Evolutionary conservation across 2,113 vertebrate species (phyloP).

Genomic region (Speoplatyrhinus poulsoni): DNA sequence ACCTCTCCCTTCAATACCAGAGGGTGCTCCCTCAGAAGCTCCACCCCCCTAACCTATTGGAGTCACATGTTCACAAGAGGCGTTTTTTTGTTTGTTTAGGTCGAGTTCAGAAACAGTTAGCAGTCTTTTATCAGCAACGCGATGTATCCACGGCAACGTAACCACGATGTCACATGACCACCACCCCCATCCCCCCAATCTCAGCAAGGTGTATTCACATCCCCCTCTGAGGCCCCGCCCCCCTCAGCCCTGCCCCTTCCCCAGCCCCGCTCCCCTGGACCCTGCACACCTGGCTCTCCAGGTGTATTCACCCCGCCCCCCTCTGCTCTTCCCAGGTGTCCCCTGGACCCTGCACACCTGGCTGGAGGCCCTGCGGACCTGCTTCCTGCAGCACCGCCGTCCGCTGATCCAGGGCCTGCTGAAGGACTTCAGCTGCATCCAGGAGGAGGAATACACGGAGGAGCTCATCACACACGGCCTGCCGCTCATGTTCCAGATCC

Average conservation of each 20-base stretch:
- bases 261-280: not conserved
- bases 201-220: not conserved
- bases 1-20: too few relatives aligned
- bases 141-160: too few relatives aligned
- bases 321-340: slow-evolving; percentile 67
- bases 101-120: too few relatives aligned
- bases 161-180: too few relatives aligned
- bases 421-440: slow-evolving; percentile 80
- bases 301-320: slow-evolving; percentile 39
- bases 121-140: too few relatives aligned
- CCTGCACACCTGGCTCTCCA: too few relatives aligned
- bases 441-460: slow-evolving; percentile 81
- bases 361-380: slow-evolving; percentile 79
- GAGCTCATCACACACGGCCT: slow-evolving; percentile 81
- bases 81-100: too few relatives aligned
- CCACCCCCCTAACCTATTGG: too few relatives aligned
- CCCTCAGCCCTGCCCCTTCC: not conserved
- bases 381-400: slow-evolving; percentile 76
- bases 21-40: too few relatives aligned
- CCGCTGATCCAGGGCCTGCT: slow-evolving; percentile 79
- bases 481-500: slow-evolving; percentile 83
- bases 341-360: slow-evolving; percentile 83
- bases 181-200: too few relatives aligned
- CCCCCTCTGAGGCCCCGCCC: not conserved
- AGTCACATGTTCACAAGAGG: too few relatives aligned